Evolutionary conservation across 2,113 vertebrate species (phyloP).

Genomic region (Brachypteracias leptosomus): DNA sequence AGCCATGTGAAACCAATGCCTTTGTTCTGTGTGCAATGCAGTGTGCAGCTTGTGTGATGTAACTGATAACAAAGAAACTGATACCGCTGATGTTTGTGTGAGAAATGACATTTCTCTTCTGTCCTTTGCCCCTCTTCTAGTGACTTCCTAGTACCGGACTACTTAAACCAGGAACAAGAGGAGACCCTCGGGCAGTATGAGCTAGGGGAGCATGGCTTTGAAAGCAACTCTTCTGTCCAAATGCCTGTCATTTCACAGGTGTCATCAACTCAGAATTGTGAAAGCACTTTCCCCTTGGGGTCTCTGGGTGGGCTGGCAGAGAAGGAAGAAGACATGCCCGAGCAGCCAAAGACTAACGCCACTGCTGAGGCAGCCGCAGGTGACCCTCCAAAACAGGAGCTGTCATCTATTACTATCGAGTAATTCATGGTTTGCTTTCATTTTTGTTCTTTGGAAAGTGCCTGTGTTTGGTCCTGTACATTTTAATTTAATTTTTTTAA

Average conservation of each 20-base stretch:
- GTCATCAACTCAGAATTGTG: slow-evolving; percentile 96
- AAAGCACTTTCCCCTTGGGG: slow-evolving; percentile 88
- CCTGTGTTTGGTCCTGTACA: slow-evolving; percentile 88
- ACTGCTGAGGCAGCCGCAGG: slow-evolving; percentile 78
- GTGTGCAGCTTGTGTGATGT: slow-evolving; percentile 4
- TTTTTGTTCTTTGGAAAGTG: slow-evolving; percentile 89
- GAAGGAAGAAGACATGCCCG: slow-evolving; percentile 80
- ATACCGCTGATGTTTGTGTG: not conserved
- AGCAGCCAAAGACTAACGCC: slow-evolving; percentile 79
- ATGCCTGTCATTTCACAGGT: slow-evolving; percentile 92
- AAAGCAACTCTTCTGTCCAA: slow-evolving; percentile 87
- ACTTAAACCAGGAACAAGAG: slow-evolving; percentile 96
- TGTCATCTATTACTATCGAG: slow-evolving; percentile 89
- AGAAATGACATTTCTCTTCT: slow-evolving; percentile 72
- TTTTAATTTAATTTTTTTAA: slow-evolving; percentile 79
- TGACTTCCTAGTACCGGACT: slow-evolving; percentile 99
- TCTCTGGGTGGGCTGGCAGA: slow-evolving; percentile 84
- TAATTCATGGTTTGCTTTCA: slow-evolving; percentile 78
- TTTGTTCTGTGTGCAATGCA: not conserved
- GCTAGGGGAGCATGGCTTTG: slow-evolving; percentile 88
- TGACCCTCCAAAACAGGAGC: slow-evolving; percentile 82
- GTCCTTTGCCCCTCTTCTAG: slow-evolving; percentile 77
- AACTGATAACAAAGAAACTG: not conserved
- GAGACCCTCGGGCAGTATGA: slow-evolving; percentile 94
- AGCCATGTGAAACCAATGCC: not conserved